Evolutionary conservation across 2,113 vertebrate genomes (phyloP).

Genomic region (Himantopus leucocephalus): DNA sequence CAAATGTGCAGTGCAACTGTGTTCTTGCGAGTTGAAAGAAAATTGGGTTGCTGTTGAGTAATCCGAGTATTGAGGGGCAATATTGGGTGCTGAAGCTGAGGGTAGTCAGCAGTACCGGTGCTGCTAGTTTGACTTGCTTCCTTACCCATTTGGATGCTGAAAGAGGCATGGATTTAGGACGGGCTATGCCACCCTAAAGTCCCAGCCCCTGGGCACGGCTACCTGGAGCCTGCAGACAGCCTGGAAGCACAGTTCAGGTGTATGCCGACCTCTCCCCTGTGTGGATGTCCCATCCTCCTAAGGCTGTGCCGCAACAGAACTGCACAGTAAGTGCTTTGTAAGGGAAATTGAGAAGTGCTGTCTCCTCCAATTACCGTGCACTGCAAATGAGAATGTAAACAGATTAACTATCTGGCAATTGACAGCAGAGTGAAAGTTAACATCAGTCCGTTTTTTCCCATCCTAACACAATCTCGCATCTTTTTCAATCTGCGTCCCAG

Average conservation of each 20-base stretch:
- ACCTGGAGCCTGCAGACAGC: background rate
- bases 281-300: background rate
- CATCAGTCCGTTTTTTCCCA: background rate
- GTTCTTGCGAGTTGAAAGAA: background rate
- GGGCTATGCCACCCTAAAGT: background rate
- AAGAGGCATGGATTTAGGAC: background rate
- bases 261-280: accelerated
- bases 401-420: background rate
- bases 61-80: background rate
- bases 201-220: background rate
- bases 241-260: background rate
- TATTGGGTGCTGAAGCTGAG: background rate
- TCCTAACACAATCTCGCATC: background rate
- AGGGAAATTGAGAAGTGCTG: background rate
- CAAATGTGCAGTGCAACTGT: background rate
- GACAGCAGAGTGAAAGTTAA: background rate
- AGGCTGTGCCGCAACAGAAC: background rate
- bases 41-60: background rate
- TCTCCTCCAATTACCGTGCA: accelerated
- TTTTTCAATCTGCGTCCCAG: background rate
- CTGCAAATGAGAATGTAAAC: background rate
- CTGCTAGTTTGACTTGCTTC: background rate
- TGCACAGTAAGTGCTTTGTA: background rate
- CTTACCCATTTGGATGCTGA: background rate
- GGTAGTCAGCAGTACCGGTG: background rate